Percentiles rank a stretch among this genome's conserved stretches.
phyloP scores from a whole-genome alignment of 2,888 invertebrate genomes.

The Hypercompe scribonia region DNA sequence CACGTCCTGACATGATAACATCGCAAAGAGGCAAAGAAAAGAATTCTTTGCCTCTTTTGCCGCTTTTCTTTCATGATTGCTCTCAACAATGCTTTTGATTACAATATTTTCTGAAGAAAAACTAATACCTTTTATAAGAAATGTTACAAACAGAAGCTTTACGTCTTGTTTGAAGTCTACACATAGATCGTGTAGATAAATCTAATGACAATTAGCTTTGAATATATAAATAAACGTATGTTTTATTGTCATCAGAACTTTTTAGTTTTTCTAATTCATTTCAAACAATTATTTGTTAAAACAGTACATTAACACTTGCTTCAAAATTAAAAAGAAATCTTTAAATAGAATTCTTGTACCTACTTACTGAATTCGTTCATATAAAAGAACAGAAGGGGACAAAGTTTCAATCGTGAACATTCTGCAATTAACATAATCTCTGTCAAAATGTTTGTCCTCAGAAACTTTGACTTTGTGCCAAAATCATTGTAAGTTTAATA shows the following conservation, averaged over 20 bases:
- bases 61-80: not conserved
- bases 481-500: conserved; percentile 26
- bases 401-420: conserved; percentile 4
- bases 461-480: conserved; percentile 7
- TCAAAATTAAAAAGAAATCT: no score
- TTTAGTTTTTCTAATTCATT: not conserved
- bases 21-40: not conserved
- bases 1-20: not conserved
- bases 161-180: not conserved
- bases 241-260: not conserved
- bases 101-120: not conserved
- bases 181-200: no score
- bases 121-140: not conserved
- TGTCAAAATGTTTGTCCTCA: conserved; percentile 16
- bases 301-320: no score
- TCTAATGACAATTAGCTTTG: not conserved
- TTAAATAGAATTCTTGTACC: no score
- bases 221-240: not conserved
- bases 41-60: not conserved
- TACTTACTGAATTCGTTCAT: not conserved
- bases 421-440: conserved; percentile 21
- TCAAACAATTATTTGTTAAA: no score
- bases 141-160: not conserved
- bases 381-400: no score
- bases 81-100: not conserved